A percentile compares a stretch with the other conserved stretches of the same genome.
These are phyloP conservation scores for Calephelis nemesis DNA, from an alignment of 1,140 invertebrate species.

Conservation along the genomic window DNA sequence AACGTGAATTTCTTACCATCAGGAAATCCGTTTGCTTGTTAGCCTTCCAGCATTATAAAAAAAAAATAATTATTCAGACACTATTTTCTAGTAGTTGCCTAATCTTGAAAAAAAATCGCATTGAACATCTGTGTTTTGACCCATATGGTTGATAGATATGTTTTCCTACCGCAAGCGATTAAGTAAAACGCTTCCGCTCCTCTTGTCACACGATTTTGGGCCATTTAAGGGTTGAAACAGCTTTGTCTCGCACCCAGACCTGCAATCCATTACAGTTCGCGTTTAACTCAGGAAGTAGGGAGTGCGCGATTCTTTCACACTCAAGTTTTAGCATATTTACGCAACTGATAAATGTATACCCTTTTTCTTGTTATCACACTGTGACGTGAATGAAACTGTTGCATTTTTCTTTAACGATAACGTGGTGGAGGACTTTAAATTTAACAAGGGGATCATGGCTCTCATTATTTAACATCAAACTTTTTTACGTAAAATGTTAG, in stretches of 20 bases:
- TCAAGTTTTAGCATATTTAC: constrained; percentile 68
- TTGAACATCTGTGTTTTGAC: too few relatives aligned
- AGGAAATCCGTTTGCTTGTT: too few relatives aligned
- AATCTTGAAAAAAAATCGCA: too few relatives aligned
- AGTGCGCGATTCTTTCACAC: constrained; percentile 41
- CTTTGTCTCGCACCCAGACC: constrained; percentile 69
- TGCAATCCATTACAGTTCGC: constrained; percentile 64
- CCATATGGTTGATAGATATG: too few relatives aligned
- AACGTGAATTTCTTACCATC: too few relatives aligned
- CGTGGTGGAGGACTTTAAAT: constrained; percentile 22
- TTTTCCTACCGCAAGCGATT: too few relatives aligned
- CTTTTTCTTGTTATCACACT: constrained; percentile 56
- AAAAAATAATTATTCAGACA: too few relatives aligned
- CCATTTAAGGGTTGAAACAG: constrained; percentile 49
- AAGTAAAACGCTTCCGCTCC: constrained; percentile 25
- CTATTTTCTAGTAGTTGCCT: too few relatives aligned
- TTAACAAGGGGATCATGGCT: constrained; percentile 11
- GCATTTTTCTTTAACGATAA: constrained; percentile 62
- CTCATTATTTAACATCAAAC: constrained; percentile 13
- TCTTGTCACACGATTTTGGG: constrained; percentile 25
- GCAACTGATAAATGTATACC: constrained; percentile 60
- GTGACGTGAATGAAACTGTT: constrained; percentile 59
- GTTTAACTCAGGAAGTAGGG: constrained; percentile 50
- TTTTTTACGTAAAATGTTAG: background rate
- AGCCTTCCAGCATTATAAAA: too few relatives aligned